Evolutionary conservation across 2,113 vertebrate species (phyloP).

Genomic region (Erpornis zantholeuca): DNA sequence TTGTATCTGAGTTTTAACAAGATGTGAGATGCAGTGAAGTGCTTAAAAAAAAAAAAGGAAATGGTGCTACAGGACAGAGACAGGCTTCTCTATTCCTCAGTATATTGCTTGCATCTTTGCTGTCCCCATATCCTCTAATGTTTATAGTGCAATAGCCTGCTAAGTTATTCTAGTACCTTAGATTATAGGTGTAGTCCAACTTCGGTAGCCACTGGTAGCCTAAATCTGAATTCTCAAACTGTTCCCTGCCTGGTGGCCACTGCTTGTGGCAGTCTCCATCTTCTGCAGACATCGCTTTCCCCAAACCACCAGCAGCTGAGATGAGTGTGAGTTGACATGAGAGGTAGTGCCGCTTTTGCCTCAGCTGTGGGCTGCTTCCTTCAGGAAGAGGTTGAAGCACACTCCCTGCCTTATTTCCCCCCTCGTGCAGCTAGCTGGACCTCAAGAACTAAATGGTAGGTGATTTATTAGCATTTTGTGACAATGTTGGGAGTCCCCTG

Average conservation of each 20-base stretch:
- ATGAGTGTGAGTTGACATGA: background rate
- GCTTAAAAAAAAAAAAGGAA: background rate
- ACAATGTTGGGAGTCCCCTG: background rate
- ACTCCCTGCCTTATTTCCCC: fast-evolving
- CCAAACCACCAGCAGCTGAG: background rate
- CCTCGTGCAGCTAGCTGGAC: background rate
- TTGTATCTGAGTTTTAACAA: background rate
- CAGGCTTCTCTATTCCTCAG: background rate
- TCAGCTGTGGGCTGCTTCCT: background rate
- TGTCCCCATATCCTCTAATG: background rate
- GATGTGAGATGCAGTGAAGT: background rate
- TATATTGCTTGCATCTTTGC: background rate
- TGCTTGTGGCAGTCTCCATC: background rate
- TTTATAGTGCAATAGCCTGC: background rate
- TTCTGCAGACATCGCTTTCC: background rate
- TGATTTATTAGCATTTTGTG: background rate
- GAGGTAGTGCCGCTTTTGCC: background rate
- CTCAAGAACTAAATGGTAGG: background rate
- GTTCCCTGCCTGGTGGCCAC: background rate
- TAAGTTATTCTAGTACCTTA: background rate
- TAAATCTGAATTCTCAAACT: background rate
- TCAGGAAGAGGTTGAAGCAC: background rate
- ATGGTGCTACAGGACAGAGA: background rate
- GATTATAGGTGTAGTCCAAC: background rate
- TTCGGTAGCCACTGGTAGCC: background rate